These are phyloP conservation scores for Fopius arisanus DNA, from an alignment of 1,140 invertebrate genomes.

Conservation along the genomic window DNA sequence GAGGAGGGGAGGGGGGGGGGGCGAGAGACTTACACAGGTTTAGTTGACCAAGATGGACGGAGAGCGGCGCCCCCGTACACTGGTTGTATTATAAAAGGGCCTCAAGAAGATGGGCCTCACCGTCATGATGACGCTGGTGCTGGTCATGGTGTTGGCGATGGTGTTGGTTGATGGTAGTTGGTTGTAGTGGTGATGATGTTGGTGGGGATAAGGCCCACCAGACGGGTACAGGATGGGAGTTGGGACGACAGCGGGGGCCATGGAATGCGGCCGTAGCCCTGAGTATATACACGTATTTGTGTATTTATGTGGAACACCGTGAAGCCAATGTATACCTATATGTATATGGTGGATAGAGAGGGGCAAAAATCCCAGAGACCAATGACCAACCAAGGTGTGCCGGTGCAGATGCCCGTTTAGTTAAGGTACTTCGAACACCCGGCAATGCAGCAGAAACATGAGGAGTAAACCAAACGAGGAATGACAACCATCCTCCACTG, in stretches of 20 bases:
- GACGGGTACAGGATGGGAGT: constrained; percentile 32
- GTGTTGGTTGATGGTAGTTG: too few species aligned
- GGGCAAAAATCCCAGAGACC: constrained; percentile 45
- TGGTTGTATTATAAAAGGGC: constrained; percentile 7
- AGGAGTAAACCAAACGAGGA: constrained; percentile 50
- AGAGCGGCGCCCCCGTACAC: constrained; percentile 29
- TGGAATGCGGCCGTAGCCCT: constrained; percentile 62
- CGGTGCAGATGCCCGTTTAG: constrained; percentile 51
- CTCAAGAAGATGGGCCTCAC: constrained; percentile 14
- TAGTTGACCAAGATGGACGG: constrained; percentile 21
- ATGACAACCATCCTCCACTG: constrained; percentile 28
- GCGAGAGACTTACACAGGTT: constrained; percentile 15
- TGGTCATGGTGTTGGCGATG: background rate
- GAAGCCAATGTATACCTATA: constrained; percentile 13
- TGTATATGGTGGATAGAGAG: constrained; percentile 19
- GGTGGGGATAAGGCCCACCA: background rate
- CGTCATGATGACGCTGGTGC: constrained; percentile 22
- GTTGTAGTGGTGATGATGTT: background rate
- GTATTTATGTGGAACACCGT: constrained; percentile 62
- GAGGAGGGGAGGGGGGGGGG: too few species aligned
- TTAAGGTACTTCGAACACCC: constrained; percentile 40
- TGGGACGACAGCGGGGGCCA: constrained; percentile 42
- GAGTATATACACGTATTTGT: constrained; percentile 57
- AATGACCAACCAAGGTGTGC: constrained; percentile 63
- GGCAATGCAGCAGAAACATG: constrained; percentile 60